Conservation (phyloP, 2,888 invertebrate species). For the Eupithecia dodoneata region DNA sequence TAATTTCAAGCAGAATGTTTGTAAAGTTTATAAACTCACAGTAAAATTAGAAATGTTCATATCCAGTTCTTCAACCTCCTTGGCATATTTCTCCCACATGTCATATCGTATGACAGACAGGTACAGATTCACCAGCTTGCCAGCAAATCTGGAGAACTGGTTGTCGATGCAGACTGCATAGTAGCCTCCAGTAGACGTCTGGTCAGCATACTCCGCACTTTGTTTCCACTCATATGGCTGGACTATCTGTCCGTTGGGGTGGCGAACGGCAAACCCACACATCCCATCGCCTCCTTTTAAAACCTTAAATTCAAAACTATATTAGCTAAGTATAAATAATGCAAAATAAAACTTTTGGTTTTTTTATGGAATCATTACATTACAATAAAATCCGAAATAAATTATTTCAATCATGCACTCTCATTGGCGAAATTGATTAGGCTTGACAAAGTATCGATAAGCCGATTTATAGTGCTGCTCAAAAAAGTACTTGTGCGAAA, state of each 20-base stretch:
- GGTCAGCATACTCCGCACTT: constrained; percentile 95
- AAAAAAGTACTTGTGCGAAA: neutral
- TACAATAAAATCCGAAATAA: no score
- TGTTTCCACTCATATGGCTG: constrained; percentile 96
- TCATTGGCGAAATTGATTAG: neutral
- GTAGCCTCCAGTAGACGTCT: constrained; percentile 91
- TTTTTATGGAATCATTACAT: no score
- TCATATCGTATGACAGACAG: constrained; percentile 96
- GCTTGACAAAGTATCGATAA: neutral
- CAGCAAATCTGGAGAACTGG: constrained; percentile 95
- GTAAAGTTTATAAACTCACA: constrained; percentile 78
- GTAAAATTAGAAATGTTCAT: constrained; percentile 96
- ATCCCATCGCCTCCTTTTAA: constrained; percentile 96
- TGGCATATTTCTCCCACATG: constrained; percentile 95
- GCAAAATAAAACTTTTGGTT: neutral
- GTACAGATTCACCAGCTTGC: constrained; percentile 94
- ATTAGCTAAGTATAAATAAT: neutral
- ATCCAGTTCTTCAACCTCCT: constrained; percentile 94
- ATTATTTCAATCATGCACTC: neutral
- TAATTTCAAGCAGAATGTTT: neutral
- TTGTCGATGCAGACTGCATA: constrained; percentile 96
- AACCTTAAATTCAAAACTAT: constrained; percentile 83
- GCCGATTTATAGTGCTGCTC: neutral
- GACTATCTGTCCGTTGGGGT: constrained; percentile 93
- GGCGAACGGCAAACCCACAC: constrained; percentile 95